Base-by-base conservation (phyloP, 1,140 invertebrate species). In the Orius insidiosus region DNA sequence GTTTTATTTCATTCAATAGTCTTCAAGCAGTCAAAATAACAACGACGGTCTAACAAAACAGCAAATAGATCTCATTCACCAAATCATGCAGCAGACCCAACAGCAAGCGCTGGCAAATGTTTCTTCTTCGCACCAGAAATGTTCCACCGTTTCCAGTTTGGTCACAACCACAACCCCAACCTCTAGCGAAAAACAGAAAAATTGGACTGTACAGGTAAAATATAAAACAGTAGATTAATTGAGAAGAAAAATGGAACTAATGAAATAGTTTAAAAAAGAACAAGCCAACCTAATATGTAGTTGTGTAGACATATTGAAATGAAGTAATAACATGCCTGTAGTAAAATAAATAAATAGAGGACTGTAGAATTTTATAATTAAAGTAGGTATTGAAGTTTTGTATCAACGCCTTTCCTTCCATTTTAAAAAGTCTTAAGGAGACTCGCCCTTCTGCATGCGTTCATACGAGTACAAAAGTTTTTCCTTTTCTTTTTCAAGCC, bases 11-110 rank as follows among this genome's bases (percentile, higher is more conserved):
- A 36, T 36, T 36, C 14, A 36, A 11, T 36, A 15, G 14, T 36
- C 14, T 36, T 36, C 35, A 11, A 24, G 24, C 24, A n/a, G n/a
- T 11, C 19, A 31, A 32, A 43, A 32, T 14, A 68, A 64, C 49
- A 74, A 75, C 58, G 76, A 78, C 55, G 75, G 74, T 24, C 60
- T 79, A 39, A 77, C 76, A 8, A 75, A 77, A 54, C 76, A 80
- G 55, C 78, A 76, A 60, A 66, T 78, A 54, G 80, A 80, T 63
- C 69, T 76, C 53, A 81, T 81, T 54, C 77, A 80, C 59, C 77
- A 80, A 60, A 80, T 80, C 51, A 80, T 81, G 75, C 76, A 77
- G 54, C 78, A 78, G 58, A 79, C 76, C 10, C 75, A 72, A 52
- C 62, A 71, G 52, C 63, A 53, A 56, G 56, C 53, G 45, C 33